These are phyloP conservation scores for Pelodytes ibericus DNA, from an alignment of 2,797 vertebrate species.

Conservation along the genomic window DNA sequence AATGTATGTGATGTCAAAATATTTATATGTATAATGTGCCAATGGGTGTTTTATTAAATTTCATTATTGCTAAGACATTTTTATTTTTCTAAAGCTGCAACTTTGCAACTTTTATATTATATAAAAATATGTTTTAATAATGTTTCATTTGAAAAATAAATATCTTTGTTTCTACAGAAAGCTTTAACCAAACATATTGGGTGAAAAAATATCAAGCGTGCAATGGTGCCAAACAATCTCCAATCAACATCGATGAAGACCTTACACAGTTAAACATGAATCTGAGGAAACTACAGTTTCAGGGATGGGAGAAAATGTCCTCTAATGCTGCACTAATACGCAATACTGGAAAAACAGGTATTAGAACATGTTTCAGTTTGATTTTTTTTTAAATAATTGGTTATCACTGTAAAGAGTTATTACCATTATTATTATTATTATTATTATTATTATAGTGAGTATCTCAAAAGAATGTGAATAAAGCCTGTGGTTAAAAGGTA, in stretches of 20 bases:
- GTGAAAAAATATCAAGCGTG: constrained; percentile 92
- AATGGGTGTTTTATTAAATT: no score
- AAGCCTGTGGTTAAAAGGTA: not conserved
- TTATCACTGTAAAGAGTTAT: no score
- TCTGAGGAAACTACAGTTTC: constrained; percentile 86
- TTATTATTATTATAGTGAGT: constrained; percentile 56
- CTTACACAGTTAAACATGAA: constrained; percentile 90
- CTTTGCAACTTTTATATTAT: no score
- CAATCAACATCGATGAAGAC: constrained; percentile 92
- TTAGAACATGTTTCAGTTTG: constrained; percentile 33
- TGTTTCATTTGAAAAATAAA: no score
- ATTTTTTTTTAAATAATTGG: no score
- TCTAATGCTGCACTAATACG: constrained; percentile 80
- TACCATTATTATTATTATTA: constrained; percentile 10
- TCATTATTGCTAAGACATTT: no score
- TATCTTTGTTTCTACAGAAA: constrained; percentile 76
- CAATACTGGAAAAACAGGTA: constrained; percentile 96
- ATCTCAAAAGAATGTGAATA: constrained; percentile 13
- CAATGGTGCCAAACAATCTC: constrained; percentile 93
- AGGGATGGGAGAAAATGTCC: constrained; percentile 85
- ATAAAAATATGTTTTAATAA: no score
- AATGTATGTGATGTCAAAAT: no score
- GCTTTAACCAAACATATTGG: constrained; percentile 94
- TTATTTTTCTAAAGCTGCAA: no score
- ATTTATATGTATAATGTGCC: no score